Evolutionary conservation across 2,888 invertebrate species (phyloP).

Genomic region (Sarcophaga caerulescens): DNA sequence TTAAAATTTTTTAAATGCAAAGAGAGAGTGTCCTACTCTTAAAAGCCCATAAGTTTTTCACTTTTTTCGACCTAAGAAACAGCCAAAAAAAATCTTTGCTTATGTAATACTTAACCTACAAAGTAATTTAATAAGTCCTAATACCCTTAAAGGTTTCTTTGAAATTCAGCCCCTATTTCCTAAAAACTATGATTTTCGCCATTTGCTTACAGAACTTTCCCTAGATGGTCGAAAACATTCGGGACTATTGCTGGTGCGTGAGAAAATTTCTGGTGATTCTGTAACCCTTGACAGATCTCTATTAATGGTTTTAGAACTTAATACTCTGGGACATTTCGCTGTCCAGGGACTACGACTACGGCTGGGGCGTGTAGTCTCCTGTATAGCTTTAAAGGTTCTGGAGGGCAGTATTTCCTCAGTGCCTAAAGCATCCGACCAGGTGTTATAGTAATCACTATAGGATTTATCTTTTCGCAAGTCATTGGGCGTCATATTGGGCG

Average conservation of each 20-base stretch:
- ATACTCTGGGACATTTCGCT: slow-evolving; percentile 85
- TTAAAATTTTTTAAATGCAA: not conserved
- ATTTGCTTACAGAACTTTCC: slow-evolving; percentile 76
- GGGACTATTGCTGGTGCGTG: slow-evolving; percentile 76
- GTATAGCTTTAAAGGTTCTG: slow-evolving; percentile 83
- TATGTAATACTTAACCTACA: slow-evolving; percentile 48
- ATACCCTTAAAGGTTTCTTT: slow-evolving; percentile 57
- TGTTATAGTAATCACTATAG: slow-evolving; percentile 83
- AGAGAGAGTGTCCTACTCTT: not conserved
- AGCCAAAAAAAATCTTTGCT: slow-evolving; percentile 41
- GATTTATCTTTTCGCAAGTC: slow-evolving; percentile 81
- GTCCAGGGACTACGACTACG: slow-evolving; percentile 80
- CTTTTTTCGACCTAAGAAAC: slow-evolving; percentile 12
- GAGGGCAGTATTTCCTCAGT: slow-evolving; percentile 83
- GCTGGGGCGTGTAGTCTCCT: slow-evolving; percentile 80
- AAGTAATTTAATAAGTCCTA: slow-evolving; percentile 42
- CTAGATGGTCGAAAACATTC: slow-evolving; percentile 76
- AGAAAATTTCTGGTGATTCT: slow-evolving; percentile 79
- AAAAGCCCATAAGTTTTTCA: not conserved
- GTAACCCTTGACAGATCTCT: slow-evolving; percentile 82
- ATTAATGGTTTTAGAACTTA: slow-evolving; percentile 84
- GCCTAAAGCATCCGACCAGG: slow-evolving; percentile 81
- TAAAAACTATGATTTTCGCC: slow-evolving; percentile 76
- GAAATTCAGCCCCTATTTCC: slow-evolving; percentile 8
- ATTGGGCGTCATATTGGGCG: slow-evolving; percentile 80